Conservation (phyloP, 2,888 invertebrate species). For the Bibio marci region DNA sequence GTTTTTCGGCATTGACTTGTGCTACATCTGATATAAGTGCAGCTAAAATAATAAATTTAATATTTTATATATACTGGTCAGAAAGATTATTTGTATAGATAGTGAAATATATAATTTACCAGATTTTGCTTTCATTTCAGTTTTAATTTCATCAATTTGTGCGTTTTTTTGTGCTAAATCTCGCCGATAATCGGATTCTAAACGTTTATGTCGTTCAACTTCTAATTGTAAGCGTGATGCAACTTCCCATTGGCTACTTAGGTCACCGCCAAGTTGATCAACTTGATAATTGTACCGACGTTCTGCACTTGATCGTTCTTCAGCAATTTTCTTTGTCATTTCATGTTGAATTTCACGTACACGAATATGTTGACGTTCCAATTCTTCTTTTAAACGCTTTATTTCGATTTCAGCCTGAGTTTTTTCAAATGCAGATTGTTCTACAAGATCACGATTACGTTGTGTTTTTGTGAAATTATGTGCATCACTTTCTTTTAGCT, state of each 20-base stretch:
- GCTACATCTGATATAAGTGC: conserved; percentile 61
- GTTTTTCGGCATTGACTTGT: conserved; percentile 58
- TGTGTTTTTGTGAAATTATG: conserved; percentile 46
- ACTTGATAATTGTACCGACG: conserved; percentile 49
- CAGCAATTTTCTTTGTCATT: conserved; percentile 49
- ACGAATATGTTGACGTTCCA: conserved; percentile 58
- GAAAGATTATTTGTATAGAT: not conserved
- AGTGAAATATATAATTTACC: not conserved
- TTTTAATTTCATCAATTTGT: conserved; percentile 60
- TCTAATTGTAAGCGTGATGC: conserved; percentile 61
- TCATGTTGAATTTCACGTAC: conserved; percentile 60
- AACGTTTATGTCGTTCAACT: conserved; percentile 58
- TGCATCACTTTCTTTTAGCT: conserved; percentile 42
- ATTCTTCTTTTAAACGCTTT: conserved; percentile 55
- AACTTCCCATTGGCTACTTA: conserved; percentile 65
- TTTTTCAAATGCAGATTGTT: conserved; percentile 62
- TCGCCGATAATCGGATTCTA: conserved; percentile 57
- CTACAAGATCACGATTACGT: conserved; percentile 49
- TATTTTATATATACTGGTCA: no score
- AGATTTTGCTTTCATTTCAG: conserved; percentile 59
- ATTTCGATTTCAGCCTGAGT: conserved; percentile 59
- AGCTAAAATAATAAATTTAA: conserved; percentile 7
- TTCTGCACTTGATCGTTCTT: conserved; percentile 55
- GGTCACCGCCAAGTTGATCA: conserved; percentile 62
- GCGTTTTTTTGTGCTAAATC: conserved; percentile 58